Percentiles rank a stretch among this genome's conserved stretches.
Conservation (phyloP, 2,797 vertebrate genomes). For the Astyanax mexicanus region DNA sequence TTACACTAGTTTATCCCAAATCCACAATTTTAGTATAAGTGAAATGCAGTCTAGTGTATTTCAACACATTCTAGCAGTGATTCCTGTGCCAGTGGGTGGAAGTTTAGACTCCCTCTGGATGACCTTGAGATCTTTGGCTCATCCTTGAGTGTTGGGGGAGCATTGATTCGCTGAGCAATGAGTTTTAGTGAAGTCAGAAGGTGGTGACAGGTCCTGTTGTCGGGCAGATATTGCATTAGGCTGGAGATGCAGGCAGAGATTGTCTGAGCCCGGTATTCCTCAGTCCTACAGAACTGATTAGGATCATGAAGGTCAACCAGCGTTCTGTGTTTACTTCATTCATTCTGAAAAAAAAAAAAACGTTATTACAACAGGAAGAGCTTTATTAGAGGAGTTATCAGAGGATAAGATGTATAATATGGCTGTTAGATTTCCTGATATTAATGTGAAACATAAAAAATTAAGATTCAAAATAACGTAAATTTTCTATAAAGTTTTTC, state of each 20-base stretch:
- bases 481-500: too few relatives aligned
- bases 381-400: too few relatives aligned
- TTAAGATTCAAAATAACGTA: too few relatives aligned
- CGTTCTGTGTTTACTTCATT: conserved; percentile 2
- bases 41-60: too few relatives aligned
- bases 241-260: conserved; percentile 42
- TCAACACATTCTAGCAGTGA: background rate
- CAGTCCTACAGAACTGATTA: conserved; percentile 21
- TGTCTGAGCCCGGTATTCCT: conserved; percentile 24
- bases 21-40: too few relatives aligned
- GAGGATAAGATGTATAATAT: too few relatives aligned
- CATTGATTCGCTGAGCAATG: conserved; percentile 58
- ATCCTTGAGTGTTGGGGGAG: conserved; percentile 60
- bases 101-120: conserved; percentile 38
- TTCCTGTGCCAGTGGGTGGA: conserved; percentile 9
- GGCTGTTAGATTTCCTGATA: too few relatives aligned
- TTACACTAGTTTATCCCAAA: too few relatives aligned
- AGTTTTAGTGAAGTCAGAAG: conserved; percentile 70
- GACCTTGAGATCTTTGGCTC: conserved; percentile 68
- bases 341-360: background rate
- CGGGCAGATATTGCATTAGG: conserved; percentile 71
- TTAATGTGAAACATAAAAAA: too few relatives aligned
- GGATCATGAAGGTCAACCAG: conserved; percentile 35
- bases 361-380: background rate
- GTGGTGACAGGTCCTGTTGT: conserved; percentile 81